Percentiles rank a stretch among this genome's conserved stretches.
Evolutionary conservation across 2,797 vertebrate species (phyloP).

Genomic region (Cyprinella venusta): DNA sequence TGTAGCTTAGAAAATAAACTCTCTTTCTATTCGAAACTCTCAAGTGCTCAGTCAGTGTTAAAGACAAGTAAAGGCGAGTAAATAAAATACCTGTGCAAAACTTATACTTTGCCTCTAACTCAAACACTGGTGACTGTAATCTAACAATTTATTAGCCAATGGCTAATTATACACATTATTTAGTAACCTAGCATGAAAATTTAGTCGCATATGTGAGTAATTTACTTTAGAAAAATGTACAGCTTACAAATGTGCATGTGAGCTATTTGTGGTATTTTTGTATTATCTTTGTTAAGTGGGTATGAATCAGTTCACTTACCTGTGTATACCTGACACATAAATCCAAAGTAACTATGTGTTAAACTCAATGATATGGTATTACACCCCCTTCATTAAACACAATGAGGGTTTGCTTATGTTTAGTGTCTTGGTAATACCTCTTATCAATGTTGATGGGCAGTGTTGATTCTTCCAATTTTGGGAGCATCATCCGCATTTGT

Average conservation of each 20-base stretch:
- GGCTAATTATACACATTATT: neutral
- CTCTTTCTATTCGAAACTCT: neutral
- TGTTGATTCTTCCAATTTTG: neutral
- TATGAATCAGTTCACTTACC: neutral
- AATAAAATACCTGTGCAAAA: too few species aligned
- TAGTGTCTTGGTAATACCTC: neutral
- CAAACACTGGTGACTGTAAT: neutral
- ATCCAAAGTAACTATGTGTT: neutral
- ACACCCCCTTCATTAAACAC: neutral
- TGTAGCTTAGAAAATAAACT: too few species aligned
- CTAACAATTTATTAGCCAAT: too few species aligned
- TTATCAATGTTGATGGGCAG: neutral
- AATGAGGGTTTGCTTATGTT: neutral
- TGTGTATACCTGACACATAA: neutral
- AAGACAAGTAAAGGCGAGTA: neutral
- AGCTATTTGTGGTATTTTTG: neutral
- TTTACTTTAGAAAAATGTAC: neutral
- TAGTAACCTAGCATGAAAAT: neutral
- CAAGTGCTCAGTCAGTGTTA: neutral
- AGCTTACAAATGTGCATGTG: neutral
- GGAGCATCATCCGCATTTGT: constrained; percentile 50
- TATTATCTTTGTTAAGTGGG: neutral
- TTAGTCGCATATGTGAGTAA: too few species aligned
- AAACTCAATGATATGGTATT: neutral
- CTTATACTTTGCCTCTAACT: neutral